Percentiles rank a stretch among this genome's conserved stretches.
Evolutionary conservation across 2,113 vertebrate species (phyloP).

Genomic region (Hypocryptadius cinnamomeus): DNA sequence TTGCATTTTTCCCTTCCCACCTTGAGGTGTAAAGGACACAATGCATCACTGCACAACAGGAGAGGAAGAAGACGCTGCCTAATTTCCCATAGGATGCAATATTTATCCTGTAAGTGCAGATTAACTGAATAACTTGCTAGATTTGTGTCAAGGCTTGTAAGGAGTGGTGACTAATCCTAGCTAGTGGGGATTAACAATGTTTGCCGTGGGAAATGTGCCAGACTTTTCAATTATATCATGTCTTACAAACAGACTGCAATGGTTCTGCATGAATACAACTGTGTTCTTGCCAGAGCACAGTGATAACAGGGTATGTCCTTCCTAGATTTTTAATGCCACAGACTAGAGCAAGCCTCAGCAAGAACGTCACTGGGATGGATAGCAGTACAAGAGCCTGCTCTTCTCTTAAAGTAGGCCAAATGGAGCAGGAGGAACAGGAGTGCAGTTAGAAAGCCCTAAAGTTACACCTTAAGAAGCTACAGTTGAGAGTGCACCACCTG

Average conservation of each 20-base stretch:
- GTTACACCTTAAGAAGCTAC: background rate
- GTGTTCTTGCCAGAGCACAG: background rate
- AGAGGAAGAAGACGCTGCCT: background rate
- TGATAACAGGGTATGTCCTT: background rate
- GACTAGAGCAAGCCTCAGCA: background rate
- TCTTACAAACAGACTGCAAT: slow-evolving; percentile 6
- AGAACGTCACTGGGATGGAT: background rate
- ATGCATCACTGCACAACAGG: background rate
- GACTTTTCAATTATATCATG: slow-evolving; percentile 51
- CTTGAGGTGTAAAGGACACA: background rate
- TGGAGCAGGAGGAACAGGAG: background rate
- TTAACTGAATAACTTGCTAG: slow-evolving; percentile 60
- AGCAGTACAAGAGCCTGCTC: background rate
- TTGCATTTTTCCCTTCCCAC: background rate
- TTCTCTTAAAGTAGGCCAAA: background rate
- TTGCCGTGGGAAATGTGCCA: slow-evolving; percentile 54
- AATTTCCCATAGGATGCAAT: slow-evolving; percentile 55
- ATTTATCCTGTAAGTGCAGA: slow-evolving; percentile 45
- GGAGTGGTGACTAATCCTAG: slow-evolving; percentile 60
- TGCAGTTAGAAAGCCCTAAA: background rate
- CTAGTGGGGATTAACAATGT: slow-evolving; percentile 58
- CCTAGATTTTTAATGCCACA: background rate
- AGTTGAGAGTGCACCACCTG: background rate
- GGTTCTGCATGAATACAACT: background rate
- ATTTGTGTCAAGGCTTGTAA: slow-evolving; percentile 63